Conservation (phyloP, 2,113 vertebrate species). For the Donacobius atricapilla region DNA sequence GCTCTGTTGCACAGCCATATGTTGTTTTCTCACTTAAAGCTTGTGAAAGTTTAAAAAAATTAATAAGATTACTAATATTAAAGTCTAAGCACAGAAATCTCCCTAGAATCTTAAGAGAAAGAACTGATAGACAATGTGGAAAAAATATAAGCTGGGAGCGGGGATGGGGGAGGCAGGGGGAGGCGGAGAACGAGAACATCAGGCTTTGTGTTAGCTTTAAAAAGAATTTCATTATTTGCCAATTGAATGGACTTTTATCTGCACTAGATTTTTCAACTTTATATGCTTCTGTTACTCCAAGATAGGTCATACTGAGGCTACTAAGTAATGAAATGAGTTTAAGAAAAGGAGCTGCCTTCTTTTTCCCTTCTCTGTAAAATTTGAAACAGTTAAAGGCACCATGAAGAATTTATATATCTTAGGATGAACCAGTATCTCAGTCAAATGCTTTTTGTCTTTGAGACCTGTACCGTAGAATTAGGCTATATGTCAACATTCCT, state of each 20-base stretch:
- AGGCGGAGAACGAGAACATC: no score
- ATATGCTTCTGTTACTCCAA: neutral
- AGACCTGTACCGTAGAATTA: neutral
- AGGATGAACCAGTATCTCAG: neutral
- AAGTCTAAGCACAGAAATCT: neutral
- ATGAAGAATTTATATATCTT: neutral
- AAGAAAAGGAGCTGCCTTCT: neutral
- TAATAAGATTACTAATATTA: constrained; percentile 63
- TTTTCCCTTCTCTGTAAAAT: neutral
- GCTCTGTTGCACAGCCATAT: constrained; percentile 56
- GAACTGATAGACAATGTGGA: neutral
- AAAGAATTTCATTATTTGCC: neutral
- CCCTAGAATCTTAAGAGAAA: constrained; percentile 3
- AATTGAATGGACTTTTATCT: neutral
- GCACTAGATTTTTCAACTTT: neutral
- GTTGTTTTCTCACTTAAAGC: constrained; percentile 29
- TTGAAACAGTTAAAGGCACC: neutral
- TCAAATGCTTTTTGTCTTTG: neutral
- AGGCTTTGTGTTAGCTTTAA: neutral
- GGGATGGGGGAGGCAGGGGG: neutral
- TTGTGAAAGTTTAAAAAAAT: constrained; percentile 59
- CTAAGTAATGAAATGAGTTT: neutral
- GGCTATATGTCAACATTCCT: neutral
- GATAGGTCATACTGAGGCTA: neutral
- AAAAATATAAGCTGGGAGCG: neutral